These are phyloP conservation scores for Adrianichthys oophorus DNA, from an alignment of 2,797 vertebrate genomes.

Conservation along the genomic window DNA sequence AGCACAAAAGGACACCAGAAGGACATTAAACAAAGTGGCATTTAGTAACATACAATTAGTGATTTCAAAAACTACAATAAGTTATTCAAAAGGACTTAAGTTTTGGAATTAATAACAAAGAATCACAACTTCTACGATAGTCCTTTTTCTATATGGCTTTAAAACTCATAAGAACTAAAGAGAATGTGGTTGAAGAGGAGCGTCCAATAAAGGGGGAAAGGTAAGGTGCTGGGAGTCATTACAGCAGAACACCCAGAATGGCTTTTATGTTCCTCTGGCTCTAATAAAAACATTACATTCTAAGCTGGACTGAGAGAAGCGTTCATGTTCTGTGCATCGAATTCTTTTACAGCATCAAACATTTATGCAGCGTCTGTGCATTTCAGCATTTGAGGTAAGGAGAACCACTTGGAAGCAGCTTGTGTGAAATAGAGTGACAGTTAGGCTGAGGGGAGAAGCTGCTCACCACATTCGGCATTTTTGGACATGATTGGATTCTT, in stretches of 20 bases:
- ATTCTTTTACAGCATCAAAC: slow-evolving; percentile 30
- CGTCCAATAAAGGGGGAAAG: background rate
- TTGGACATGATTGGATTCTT: slow-evolving; percentile 18
- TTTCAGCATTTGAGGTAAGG: slow-evolving; percentile 19
- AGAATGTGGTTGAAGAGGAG: background rate
- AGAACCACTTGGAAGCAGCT: slow-evolving; percentile 32
- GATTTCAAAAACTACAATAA: too few species aligned
- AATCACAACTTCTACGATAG: too few species aligned
- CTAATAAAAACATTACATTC: slow-evolving; percentile 35
- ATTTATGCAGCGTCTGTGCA: slow-evolving; percentile 20
- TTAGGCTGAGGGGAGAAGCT: background rate
- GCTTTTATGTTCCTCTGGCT: slow-evolving; percentile 52
- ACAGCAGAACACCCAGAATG: slow-evolving; percentile 46
- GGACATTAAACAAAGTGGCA: too few species aligned
- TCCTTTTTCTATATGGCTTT: too few species aligned
- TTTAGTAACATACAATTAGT: too few species aligned
- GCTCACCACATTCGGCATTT: slow-evolving; percentile 10
- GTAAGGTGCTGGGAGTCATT: slow-evolving; percentile 21
- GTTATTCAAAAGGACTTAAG: too few species aligned
- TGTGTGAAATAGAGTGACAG: slow-evolving; percentile 16
- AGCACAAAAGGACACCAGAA: too few species aligned
- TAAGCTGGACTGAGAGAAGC: slow-evolving; percentile 8
- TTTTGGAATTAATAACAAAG: too few species aligned
- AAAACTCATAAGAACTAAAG: background rate
- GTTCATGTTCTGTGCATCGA: slow-evolving; percentile 1